Evolutionary conservation across 2,888 invertebrate species (phyloP).

Genomic region (Chesias legatella): DNA sequence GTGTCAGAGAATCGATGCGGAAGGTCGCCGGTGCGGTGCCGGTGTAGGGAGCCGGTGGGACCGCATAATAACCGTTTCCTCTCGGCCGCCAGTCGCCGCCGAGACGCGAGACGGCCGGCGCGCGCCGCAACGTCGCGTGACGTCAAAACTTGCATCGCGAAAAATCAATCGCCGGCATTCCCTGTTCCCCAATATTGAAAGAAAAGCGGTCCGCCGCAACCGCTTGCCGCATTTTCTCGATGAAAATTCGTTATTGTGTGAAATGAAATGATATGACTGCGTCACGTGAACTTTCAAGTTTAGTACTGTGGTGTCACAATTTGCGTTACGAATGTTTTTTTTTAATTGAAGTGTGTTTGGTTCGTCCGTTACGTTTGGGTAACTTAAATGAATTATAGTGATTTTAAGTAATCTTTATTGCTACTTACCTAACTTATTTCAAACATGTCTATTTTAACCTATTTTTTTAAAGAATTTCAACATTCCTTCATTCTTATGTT

Average conservation of each 20-base stretch:
- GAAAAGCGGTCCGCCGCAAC: constrained; percentile 26
- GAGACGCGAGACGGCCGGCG: constrained; percentile 74
- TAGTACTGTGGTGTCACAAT: constrained; percentile 68
- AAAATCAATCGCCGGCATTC: constrained; percentile 70
- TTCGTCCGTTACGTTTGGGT: constrained; percentile 2
- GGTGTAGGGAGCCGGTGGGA: constrained; percentile 47
- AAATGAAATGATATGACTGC: constrained; percentile 66
- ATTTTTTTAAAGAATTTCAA: constrained; percentile 18
- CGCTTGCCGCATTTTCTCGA: constrained; percentile 77
- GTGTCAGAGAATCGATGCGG: constrained; percentile 55
- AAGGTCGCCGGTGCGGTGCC: constrained; percentile 51
- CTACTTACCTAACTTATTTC: constrained; percentile 7
- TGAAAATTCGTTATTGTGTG: constrained; percentile 73
- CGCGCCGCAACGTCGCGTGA: constrained; percentile 72
- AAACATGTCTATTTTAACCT: constrained; percentile 11
- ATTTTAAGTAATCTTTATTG: constrained; percentile 13
- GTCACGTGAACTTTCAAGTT: constrained; percentile 66
- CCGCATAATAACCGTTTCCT: constrained; percentile 72
- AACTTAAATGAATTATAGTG: constrained; percentile 15
- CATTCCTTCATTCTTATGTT: constrained; percentile 41
- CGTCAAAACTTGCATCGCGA: constrained; percentile 68
- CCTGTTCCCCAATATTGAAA: constrained; percentile 33
- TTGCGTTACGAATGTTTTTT: constrained; percentile 41
- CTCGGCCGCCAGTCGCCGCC: constrained; percentile 64
- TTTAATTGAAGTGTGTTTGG: constrained; percentile 7